Percentiles rank a stretch among this genome's conserved stretches.
phyloP scores from a whole-genome alignment of 2,797 vertebrate genomes.

The Coregonus suidteri region DNA sequence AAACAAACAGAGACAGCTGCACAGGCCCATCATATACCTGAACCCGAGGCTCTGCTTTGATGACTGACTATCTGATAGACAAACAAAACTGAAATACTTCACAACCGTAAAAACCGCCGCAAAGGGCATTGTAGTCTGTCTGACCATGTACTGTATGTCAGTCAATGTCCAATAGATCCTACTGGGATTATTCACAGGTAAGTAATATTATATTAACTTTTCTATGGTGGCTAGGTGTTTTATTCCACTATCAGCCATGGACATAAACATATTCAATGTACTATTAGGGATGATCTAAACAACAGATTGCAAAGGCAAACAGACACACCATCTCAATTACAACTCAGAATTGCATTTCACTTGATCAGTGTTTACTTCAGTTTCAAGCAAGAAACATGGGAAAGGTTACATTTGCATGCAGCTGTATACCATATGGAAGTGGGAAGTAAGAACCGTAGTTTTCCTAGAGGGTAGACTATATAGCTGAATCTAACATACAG shows the following conservation, averaged over 20 bases:
- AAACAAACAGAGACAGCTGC: conserved; percentile 76
- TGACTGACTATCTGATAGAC: not conserved
- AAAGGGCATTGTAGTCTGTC: not conserved
- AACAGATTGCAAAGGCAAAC: not conserved
- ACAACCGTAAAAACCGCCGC: not conserved
- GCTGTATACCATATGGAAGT: no score
- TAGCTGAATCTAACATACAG: no score
- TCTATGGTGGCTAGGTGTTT: no score
- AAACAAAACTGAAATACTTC: not conserved
- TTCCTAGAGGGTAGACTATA: no score
- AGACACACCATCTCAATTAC: not conserved
- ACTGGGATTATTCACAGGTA: not conserved
- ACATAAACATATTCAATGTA: no score
- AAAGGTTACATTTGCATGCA: no score
- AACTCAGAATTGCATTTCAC: not conserved
- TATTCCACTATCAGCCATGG: not conserved
- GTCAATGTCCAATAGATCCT: not conserved
- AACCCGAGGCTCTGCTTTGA: not conserved
- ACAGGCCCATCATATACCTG: conserved; percentile 51
- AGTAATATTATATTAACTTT: no score
- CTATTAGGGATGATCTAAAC: not conserved
- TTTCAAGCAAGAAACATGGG: not conserved
- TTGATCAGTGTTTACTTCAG: not conserved
- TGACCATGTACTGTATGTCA: not conserved
- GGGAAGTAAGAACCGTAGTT: no score